Percentiles rank a stretch among this genome's conserved stretches.
These are phyloP conservation scores for Rhinolophus ferrumequinum DNA, from an alignment of 2,113 vertebrate species.

Conservation along the genomic window DNA sequence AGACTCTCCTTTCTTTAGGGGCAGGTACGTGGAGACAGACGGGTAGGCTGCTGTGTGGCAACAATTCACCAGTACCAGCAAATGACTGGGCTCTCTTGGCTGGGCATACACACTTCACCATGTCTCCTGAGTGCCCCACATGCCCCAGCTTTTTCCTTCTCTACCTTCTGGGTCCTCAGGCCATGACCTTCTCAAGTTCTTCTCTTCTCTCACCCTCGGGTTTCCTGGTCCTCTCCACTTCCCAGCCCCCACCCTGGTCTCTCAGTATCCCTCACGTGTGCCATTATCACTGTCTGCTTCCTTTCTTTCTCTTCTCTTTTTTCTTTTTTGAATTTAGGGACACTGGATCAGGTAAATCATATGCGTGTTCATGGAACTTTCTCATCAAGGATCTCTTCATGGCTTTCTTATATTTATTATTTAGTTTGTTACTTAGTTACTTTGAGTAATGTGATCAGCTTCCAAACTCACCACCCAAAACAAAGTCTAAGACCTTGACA, in stretches of 20 bases:
- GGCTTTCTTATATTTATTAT: not conserved
- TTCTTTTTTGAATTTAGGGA: not conserved
- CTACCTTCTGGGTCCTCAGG: not conserved
- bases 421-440: not conserved
- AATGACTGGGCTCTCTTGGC: not conserved
- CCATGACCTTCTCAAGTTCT: not conserved
- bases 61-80: not conserved
- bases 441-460: not conserved
- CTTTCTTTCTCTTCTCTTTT: not conserved
- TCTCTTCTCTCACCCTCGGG: accelerated
- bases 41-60: too few species aligned
- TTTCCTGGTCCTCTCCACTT: not conserved
- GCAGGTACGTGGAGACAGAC: too few species aligned
- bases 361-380: not conserved
- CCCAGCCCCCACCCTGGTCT: not conserved
- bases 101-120: accelerated
- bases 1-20: too few species aligned
- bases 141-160: too few species aligned
- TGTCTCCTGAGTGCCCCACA: too few species aligned
- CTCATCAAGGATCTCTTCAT: not conserved
- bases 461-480: not conserved
- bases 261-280: accelerated
- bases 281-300: not conserved
- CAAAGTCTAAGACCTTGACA: not conserved
- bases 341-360: not conserved